These are phyloP conservation scores for Xenops minutus DNA, from an alignment of 2,797 vertebrate genomes.

Conservation along the genomic window DNA sequence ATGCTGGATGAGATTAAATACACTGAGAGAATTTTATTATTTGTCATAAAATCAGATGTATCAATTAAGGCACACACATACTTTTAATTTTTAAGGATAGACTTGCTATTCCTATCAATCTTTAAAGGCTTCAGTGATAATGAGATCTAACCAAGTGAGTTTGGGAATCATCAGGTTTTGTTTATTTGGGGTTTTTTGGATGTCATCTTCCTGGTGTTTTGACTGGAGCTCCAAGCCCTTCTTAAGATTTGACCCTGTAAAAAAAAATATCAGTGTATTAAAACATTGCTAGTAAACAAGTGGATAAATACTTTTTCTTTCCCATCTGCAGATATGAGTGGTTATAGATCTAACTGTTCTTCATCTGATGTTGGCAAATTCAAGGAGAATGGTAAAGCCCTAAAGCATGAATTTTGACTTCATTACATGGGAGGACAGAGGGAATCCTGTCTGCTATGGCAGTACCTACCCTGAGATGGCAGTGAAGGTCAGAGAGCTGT, in stretches of 20 bases:
- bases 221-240: background rate
- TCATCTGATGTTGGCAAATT: background rate
- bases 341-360: background rate
- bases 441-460: background rate
- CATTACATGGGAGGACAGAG: background rate
- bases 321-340: background rate
- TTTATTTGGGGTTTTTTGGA: background rate
- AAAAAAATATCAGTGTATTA: background rate
- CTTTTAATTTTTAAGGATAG: background rate
- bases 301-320: background rate
- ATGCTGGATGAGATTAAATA: background rate
- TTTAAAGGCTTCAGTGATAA: background rate
- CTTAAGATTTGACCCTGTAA: background rate
- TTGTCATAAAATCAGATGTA: background rate
- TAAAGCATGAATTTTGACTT: background rate
- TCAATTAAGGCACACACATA: background rate
- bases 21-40: background rate
- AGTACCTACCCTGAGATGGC: background rate
- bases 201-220: background rate
- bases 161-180: background rate
- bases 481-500: background rate
- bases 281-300: accelerated
- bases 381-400: background rate
- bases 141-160: background rate
- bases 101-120: background rate